Percentiles rank a stretch among this genome's conserved stretches.
Conservation (phyloP, 2,888 invertebrate species). For the Eubasilissa splendida region DNA sequence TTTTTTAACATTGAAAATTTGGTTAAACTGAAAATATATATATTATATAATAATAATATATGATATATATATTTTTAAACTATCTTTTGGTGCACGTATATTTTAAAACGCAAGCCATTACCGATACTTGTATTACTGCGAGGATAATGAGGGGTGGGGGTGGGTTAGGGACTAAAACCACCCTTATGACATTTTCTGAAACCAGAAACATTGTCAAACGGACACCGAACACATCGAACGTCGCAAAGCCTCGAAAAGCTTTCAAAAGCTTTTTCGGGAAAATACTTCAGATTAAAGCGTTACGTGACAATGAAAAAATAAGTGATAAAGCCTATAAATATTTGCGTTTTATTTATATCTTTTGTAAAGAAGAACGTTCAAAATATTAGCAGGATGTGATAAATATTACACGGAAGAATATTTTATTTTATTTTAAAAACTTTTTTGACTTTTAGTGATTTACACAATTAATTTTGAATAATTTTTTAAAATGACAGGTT, state of each 20-base stretch:
- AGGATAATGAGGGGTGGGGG: slow-evolving; percentile 23
- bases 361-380: slow-evolving; percentile 1
- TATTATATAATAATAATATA: too few relatives aligned
- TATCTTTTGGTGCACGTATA: slow-evolving; percentile 6
- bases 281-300: background rate
- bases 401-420: background rate
- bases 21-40: too few relatives aligned
- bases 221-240: background rate
- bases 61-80: too few relatives aligned
- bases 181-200: background rate
- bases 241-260: background rate
- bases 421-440: slow-evolving; percentile 19
- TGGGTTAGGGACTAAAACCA: slow-evolving; percentile 5
- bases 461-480: background rate
- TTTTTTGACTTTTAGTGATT: background rate
- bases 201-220: background rate
- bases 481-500: slow-evolving; percentile 60
- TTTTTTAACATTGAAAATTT: too few relatives aligned
- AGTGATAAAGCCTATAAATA: background rate
- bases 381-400: slow-evolving; percentile 19
- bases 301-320: too few relatives aligned
- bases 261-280: slow-evolving; percentile 3
- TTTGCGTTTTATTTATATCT: background rate
- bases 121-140: background rate
- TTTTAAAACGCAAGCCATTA: slow-evolving; percentile 8